Evolutionary conservation across 2,797 vertebrate species (phyloP), one percentile per base, ranked within the genome.

Genomic region (Adelosebastes latens): DNA sequence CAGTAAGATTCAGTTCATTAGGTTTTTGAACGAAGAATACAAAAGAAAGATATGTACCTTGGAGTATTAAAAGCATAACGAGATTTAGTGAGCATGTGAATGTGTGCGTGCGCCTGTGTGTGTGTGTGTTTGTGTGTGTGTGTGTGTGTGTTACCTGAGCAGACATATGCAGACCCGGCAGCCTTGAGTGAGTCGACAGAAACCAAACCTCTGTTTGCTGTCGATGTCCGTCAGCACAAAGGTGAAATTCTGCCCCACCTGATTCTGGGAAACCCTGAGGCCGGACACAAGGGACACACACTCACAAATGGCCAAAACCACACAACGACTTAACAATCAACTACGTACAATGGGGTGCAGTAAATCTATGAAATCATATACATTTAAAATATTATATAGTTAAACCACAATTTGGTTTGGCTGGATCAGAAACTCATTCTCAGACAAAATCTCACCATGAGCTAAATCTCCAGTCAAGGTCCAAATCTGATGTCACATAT

Each of bases 191-290:
- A 99, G 96, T 75, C 98, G 97, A 89, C 98, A 99, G 95, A 99
- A 99, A 79, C 98, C 98, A 87, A 99, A 99, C 83, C 98, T 96
- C 94, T 99, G 98, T 78, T 98, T 99, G 93, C 98, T 96, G 84
- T 99, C 97, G 72, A 99, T 98, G 95, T 99, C 98, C 60, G 98
- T 99, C 79, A 99, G 97, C 88, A 99, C 98, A 82, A 99, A 99
- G 74, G 98, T 97, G 89, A 99, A 99, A 94, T 99, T 98, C 93
- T 99, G 98, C 86, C 98, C 98, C 88, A 99, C 96, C 88, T 99
- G 98, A 87, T 94, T 97, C 90, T 96, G 97, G 22, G 97, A 96
- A 25, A 97, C 97, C 93, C 98, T 99, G 91, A 6, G 67, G 69
- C 79, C 67, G 2, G 36, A 85, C 25, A 86, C 6, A 65, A 13